phyloP scores from a whole-genome alignment of 2,113 vertebrate genomes.

The Clupea harengus region DNA sequence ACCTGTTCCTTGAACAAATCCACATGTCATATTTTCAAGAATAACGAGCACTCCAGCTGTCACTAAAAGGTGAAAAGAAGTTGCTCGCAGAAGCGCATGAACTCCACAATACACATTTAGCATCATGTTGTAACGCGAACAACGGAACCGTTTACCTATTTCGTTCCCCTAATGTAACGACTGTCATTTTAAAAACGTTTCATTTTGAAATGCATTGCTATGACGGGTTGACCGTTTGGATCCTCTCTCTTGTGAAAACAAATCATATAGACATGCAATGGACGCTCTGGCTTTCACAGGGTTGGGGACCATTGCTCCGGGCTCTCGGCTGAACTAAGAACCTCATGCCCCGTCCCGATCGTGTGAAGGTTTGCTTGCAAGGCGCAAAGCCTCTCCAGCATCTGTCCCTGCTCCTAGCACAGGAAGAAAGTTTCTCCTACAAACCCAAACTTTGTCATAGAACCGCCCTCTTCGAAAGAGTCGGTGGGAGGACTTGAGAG shows the following conservation, averaged over 20 bases:
- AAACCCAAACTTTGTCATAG: slow-evolving; percentile 58
- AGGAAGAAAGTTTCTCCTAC: slow-evolving; percentile 58
- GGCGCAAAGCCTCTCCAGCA: slow-evolving; percentile 18
- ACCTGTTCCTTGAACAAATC: slow-evolving; percentile 59
- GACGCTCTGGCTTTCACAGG: background rate
- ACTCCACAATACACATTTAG: slow-evolving; percentile 46
- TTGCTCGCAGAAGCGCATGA: slow-evolving; percentile 48
- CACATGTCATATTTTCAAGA: slow-evolving; percentile 45
- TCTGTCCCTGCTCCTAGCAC: slow-evolving; percentile 58
- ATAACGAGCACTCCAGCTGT: slow-evolving; percentile 55
- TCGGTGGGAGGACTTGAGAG: slow-evolving; percentile 62
- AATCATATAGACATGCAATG: background rate
- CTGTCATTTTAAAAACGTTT: slow-evolving; percentile 46
- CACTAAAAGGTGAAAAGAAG: slow-evolving; percentile 52
- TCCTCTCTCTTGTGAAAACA: background rate
- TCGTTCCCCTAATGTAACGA: slow-evolving; percentile 28
- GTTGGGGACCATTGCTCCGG: slow-evolving; percentile 4
- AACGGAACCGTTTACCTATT: slow-evolving; percentile 39
- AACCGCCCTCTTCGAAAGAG: slow-evolving; percentile 66
- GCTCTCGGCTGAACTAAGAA: background rate
- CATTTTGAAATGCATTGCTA: slow-evolving; percentile 24
- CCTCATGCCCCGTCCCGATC: background rate
- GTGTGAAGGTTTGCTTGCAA: slow-evolving; percentile 26
- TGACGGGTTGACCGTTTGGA: background rate
- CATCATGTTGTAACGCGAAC: slow-evolving; percentile 62